A percentile compares a stretch with the other conserved stretches of the same genome.
Conservation (phyloP, 1,140 invertebrate species). For the Drosophila tsacasi region DNA sequence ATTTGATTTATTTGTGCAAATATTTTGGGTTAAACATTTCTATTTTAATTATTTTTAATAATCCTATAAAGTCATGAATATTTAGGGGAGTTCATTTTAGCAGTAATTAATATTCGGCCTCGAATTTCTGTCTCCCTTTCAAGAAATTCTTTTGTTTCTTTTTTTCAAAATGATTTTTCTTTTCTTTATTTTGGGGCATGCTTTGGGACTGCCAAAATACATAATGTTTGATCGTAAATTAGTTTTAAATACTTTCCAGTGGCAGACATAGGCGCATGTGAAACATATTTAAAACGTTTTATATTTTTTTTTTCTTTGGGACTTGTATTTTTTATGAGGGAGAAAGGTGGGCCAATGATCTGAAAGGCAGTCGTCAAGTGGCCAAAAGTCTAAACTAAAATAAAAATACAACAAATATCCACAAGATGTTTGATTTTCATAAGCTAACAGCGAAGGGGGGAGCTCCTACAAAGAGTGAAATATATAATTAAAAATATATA, state of each 20-base stretch:
- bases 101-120: conserved; percentile 29
- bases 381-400: not conserved
- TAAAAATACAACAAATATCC: conserved; percentile 18
- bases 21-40: not conserved
- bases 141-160: conserved; percentile 17
- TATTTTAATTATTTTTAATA: not conserved
- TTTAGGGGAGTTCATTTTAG: too few species aligned
- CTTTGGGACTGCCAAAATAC: conserved; percentile 29
- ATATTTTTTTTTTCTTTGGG: not conserved
- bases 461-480: not conserved
- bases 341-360: conserved; percentile 28
- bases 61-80: not conserved
- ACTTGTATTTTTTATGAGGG: not conserved
- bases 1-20: not conserved
- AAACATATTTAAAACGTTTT: conserved; percentile 27
- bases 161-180: not conserved
- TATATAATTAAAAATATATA: not conserved
- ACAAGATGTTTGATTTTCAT: not conserved
- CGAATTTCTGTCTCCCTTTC: conserved; percentile 20
- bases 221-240: conserved; percentile 49
- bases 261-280: conserved; percentile 26
- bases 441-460: not conserved
- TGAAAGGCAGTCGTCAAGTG: conserved; percentile 37
- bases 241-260: conserved; percentile 42
- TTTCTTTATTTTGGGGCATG: not conserved